Evolutionary conservation across 2,888 invertebrate genomes (phyloP), one percentile per base, ranked within the genome.

Genomic region (Loripinus fragilis): DNA sequence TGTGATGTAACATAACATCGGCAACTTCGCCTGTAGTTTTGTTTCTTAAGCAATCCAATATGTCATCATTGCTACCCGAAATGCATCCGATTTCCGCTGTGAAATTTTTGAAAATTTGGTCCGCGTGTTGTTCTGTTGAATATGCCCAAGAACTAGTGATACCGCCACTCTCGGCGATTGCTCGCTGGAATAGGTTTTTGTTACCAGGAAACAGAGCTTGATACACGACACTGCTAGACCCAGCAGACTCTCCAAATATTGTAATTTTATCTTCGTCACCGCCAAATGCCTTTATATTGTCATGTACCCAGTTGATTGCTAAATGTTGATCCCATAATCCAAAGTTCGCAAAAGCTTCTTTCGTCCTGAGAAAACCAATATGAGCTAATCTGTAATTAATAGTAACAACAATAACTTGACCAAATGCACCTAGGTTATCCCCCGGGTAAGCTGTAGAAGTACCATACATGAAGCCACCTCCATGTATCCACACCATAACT

Each of bases 401-500:
- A 23, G 83, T 80, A 0, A 83, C 83, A 41, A 78, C 71, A 52
- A 38, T 38, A 8, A 38, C 38, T 12, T 38, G 38, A 8, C 38
- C 38, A 38, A 38, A 38, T 38, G 38, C 45, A 23, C 41, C 48
- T 0, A 78, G 48, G 20, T 45, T 33, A n/a, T 74, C 78, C 8
- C 65, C 60, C 0, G 68, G 50, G 42, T 78, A 78, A 2, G 73
- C 5, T 28, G 45, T 52, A 12, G 73, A 60, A n/a, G 65, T 64
- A 12, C 78, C 81, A 28, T 20, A 15, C 2, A 67, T 52, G 71
- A 83, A 80, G 3, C 41, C 74, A 3, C 83, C 83, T 3, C 83
- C 83, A 69, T 83, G 75, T 28, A 83, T 75, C 79, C 77, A 83
- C 1, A 83, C 20, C 79, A 83, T 79, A 1, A 80, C 80, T 20